These are phyloP conservation scores for Arrhamphus sclerolepis DNA, from an alignment of 2,797 vertebrate genomes.

Conservation along the genomic window DNA sequence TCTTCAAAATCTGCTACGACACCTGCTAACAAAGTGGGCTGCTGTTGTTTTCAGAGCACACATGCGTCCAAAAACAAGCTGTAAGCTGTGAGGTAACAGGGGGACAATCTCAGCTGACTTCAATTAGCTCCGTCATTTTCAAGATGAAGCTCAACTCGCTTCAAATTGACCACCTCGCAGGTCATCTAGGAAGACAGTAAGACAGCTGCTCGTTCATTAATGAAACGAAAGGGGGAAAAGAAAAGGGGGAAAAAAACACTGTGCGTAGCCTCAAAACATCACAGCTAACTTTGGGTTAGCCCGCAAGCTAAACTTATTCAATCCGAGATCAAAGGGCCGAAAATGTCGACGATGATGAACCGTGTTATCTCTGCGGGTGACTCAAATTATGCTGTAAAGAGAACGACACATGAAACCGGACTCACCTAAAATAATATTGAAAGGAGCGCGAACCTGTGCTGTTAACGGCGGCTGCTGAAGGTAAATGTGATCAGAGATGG, in stretches of 20 bases:
- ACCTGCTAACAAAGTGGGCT: background rate
- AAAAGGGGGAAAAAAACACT: no score
- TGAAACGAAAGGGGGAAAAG: background rate
- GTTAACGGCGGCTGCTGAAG: conserved; percentile 24
- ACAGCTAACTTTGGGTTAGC: conserved; percentile 63
- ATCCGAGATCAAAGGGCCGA: conserved; percentile 19
- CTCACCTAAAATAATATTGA: conserved; percentile 56
- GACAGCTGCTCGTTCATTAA: background rate
- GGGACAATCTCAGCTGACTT: background rate
- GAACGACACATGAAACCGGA: no score
- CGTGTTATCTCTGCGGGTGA: background rate
- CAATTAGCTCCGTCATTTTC: background rate
- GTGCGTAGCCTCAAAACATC: conserved; percentile 9
- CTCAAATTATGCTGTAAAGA: background rate
- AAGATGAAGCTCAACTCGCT: no score
- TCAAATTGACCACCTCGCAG: background rate
- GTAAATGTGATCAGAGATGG: conserved; percentile 42
- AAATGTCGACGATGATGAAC: background rate
- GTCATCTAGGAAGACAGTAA: background rate
- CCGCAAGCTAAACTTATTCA: conserved; percentile 60
- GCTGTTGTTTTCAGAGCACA: background rate
- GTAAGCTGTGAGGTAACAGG: background rate
- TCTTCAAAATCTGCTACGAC: background rate
- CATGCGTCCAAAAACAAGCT: conserved; percentile 20
- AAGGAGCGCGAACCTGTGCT: conserved; percentile 17